Evolutionary conservation across 2,888 invertebrate genomes (phyloP), one percentile per base, ranked within the genome.

Genomic region (Cartodere bifasciata): DNA sequence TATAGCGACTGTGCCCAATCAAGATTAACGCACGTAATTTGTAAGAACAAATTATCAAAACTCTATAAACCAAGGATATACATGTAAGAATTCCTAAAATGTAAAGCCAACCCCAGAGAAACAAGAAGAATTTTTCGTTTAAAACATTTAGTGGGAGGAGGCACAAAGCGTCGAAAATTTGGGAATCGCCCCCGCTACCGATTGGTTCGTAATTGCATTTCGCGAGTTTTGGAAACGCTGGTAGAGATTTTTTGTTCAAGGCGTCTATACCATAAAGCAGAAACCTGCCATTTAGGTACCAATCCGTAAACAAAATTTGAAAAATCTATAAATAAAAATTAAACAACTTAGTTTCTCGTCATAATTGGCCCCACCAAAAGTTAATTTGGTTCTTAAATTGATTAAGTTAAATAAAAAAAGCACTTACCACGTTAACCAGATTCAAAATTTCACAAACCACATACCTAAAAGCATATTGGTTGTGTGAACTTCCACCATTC

Each of bases 101-200:
- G 13, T 76, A 62, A 9, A 83, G 65, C 78, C 85, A 84, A 50
- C 76, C 70, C 78, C 80, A 82, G 1, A 82, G 56, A 28, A 82
- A 68, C 2, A 76, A 64, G 47, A 79, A 82, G 40, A 84, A 70
- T 52, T 84, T 85, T 49, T 84, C 83, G 49, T 85, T 83, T 23
- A 85, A 68, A 40, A 81, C 74, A 48, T 85, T 85, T 5, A 84
- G 48, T 0, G 84, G 77, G 9, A 85, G 59, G n/a, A 84, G 65
- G 44, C 85, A 85, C 0, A 84, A 62, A 1, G 71, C 67, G 46
- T 80, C 78, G 38, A 63, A 62, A 0, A 56, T 48, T 44, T 75
- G 67, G 1, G 68, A 40, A 3, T 62, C 55, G 3, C 78, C 79
- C 0, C 70, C 65, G 1, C 71, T 65, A 2, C 78, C 78, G 35